phyloP scores from a whole-genome alignment of 2,888 invertebrate genomes.

The Omphaloscelis lunosa region DNA sequence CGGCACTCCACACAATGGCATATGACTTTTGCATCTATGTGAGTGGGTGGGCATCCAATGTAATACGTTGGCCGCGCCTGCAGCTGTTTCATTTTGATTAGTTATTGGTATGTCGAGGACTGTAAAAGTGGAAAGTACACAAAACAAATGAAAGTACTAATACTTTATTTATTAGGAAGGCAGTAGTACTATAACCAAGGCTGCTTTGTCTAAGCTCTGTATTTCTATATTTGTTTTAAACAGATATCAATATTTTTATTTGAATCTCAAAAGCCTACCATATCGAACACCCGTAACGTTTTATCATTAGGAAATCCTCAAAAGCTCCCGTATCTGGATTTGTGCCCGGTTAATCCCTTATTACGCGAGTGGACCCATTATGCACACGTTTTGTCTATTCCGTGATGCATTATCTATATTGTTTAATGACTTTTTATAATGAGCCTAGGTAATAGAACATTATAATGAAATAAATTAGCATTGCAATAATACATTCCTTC shows the following conservation, averaged over 20 bases:
- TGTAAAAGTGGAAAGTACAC: conserved; percentile 5
- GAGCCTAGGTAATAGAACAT: neutral
- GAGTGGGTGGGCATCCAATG: conserved; percentile 3
- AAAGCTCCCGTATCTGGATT: neutral
- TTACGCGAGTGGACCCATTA: neutral
- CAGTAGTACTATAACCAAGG: neutral
- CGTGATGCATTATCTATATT: neutral
- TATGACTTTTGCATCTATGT: neutral
- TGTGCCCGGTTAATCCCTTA: neutral
- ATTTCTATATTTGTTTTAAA: neutral
- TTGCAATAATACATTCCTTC: conserved; percentile 1
- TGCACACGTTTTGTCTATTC: neutral
- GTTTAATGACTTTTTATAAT: neutral
- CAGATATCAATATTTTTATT: neutral
- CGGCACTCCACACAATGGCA: neutral
- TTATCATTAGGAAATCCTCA: neutral
- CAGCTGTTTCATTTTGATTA: conserved; percentile 40
- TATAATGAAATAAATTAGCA: conserved; percentile 17
- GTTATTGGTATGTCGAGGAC: neutral
- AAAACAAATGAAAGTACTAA: conserved; percentile 2
- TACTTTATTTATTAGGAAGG: conserved; percentile 1
- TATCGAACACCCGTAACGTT: neutral
- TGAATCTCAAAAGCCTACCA: neutral
- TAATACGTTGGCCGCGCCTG: conserved; percentile 6
- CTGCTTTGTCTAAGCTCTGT: neutral